These are phyloP conservation scores for Gryllus longicercus DNA, from an alignment of 2,888 invertebrate genomes.

Conservation along the genomic window DNA sequence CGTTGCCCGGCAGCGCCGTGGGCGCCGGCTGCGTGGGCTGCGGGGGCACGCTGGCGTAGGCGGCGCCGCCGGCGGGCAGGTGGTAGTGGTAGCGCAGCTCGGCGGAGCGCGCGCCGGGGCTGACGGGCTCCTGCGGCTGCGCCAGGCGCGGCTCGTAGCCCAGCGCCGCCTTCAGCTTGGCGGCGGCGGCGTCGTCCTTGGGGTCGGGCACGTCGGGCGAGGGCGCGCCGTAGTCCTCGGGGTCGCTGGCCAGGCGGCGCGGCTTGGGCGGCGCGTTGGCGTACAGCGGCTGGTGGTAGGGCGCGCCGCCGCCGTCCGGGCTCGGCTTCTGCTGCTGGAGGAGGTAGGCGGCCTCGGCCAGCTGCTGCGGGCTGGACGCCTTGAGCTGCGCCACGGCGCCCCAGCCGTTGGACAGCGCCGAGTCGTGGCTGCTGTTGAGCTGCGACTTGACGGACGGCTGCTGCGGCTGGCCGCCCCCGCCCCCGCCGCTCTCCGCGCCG, in stretches of 20 bases:
- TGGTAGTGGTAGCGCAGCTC: conserved; percentile 45
- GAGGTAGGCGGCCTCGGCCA: not conserved
- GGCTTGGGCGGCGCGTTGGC: conserved; percentile 90
- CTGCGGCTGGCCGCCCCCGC: not conserved
- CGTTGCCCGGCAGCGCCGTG: conserved; percentile 35
- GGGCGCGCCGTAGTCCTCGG: conserved; percentile 38
- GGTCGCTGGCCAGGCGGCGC: conserved; percentile 50
- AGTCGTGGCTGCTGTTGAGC: conserved; percentile 31
- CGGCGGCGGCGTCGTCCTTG: not conserved
- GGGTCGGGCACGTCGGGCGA: conserved; percentile 49
- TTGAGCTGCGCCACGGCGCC: conserved; percentile 20
- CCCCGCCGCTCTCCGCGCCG: conserved; percentile 32
- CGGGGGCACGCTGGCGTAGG: conserved; percentile 39
- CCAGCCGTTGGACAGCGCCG: conserved; percentile 34
- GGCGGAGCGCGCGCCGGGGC: conserved; percentile 46
- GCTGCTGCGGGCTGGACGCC: not conserved
- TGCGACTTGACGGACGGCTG: not conserved
- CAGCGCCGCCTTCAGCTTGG: conserved; percentile 22
- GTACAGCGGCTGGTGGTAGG: conserved; percentile 65
- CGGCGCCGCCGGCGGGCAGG: conserved; percentile 23
- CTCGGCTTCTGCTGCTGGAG: conserved; percentile 46
- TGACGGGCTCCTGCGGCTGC: conserved; percentile 41
- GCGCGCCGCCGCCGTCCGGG: not conserved
- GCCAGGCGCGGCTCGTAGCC: conserved; percentile 29
- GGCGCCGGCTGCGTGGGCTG: conserved; percentile 41